phyloP scores from a whole-genome alignment of 2,113 vertebrate genomes.

The Narcine bancroftii region DNA sequence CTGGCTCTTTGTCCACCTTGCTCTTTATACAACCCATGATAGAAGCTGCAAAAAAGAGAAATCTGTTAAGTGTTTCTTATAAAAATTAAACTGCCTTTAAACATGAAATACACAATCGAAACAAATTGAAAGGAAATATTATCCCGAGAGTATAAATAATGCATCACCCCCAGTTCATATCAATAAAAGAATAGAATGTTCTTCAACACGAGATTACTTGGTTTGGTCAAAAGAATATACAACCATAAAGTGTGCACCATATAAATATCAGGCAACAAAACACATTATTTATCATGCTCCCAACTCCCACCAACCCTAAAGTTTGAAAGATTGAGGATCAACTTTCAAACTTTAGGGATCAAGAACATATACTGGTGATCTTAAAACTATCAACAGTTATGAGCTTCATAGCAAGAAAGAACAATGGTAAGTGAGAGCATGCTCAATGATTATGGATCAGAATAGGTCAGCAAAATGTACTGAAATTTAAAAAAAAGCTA shows the following conservation, averaged over 20 bases:
- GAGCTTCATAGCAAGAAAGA: not conserved
- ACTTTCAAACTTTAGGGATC: not conserved
- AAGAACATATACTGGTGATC: not conserved
- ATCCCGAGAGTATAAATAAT: not conserved
- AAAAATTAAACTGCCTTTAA: not conserved
- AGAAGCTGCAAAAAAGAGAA: conserved; percentile 50
- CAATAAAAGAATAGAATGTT: not conserved
- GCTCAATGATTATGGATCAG: not conserved
- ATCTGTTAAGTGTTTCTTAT: not conserved
- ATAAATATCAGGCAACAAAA: not conserved
- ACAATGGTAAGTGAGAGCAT: not conserved
- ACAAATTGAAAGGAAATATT: not conserved
- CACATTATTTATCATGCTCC: not conserved
- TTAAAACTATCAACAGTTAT: not conserved
- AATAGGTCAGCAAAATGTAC: not conserved
- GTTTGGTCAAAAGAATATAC: not conserved
- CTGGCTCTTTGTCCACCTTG: conserved; percentile 81
- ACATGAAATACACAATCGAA: not conserved
- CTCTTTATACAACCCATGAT: conserved; percentile 92
- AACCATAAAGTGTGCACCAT: not conserved
- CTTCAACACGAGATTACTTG: not conserved
- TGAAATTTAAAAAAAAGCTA: not conserved
- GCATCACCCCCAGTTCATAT: not conserved
- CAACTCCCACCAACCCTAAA: not conserved
- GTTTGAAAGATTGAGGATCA: not conserved